Evolutionary conservation across 1,140 invertebrate genomes (phyloP), one percentile per base, ranked within the genome.

Genomic region (Cyphomyrmex costatus): DNA sequence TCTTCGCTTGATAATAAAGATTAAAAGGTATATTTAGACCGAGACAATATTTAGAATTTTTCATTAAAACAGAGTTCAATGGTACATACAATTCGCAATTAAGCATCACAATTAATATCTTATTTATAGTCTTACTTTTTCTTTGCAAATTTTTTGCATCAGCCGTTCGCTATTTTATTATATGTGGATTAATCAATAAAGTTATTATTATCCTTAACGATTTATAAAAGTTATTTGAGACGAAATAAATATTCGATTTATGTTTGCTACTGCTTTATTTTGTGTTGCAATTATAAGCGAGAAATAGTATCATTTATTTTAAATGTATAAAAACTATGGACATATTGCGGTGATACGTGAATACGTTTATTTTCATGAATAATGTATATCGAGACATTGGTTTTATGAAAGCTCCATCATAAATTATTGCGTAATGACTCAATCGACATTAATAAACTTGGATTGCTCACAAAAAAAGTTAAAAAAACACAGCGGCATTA

Each of bases 391-490:
- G 14, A 71, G 16, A 30, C 4, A 63, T 49, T 42, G 8, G 8
- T 42, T 42, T 33, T 56, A 46, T 21, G 27, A 27, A 51, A 65
- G 36, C 19, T 49, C 49, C n/a, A 58, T 27, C n/a, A 36, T 88
- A 78, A 85, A 68, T 85, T 42, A 60, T 36, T 66, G 66, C n/a
- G 53, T 10, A 46, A 68, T 65, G 58, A 85, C 58, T 85, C 24
- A 76, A 58, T 53, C 16, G 12, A 66, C 74, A 68, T 78, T 84
- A 82, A 88, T 77, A 24, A 58, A 56, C 21, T 70, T 84, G n/a
- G 14, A 87, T 84, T 24, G 36, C 30, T 51, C 49, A 16, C 30
- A 21, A n/a, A 33, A n/a, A 42, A n/a, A 33, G 49, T 66, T 66
- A 10, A 36, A 30, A n/a, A 56, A 60, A 19, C 14, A 14, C n/a